phyloP scores from a whole-genome alignment of 1,140 invertebrate species.

The Dreissena polymorpha region DNA sequence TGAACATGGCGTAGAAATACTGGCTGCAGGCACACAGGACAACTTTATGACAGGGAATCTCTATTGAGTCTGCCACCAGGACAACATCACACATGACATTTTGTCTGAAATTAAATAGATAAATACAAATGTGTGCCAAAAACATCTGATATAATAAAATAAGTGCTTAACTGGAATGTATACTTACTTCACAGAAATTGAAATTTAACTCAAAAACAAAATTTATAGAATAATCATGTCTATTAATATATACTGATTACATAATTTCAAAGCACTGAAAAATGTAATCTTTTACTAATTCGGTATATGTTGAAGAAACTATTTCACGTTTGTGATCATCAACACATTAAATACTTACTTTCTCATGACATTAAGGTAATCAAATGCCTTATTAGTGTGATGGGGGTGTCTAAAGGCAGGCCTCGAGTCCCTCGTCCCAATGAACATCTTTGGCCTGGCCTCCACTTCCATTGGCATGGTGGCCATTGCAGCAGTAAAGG shows the following conservation, averaged over 20 bases:
- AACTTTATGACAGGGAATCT: conserved; percentile 94
- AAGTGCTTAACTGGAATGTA: too few relatives aligned
- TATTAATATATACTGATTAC: too few relatives aligned
- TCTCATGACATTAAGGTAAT: conserved; percentile 92
- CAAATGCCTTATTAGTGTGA: conserved; percentile 92
- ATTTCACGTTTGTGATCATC: too few relatives aligned
- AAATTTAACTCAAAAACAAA: too few relatives aligned
- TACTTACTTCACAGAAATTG: too few relatives aligned
- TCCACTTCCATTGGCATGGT: conserved; percentile 59
- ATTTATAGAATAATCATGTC: too few relatives aligned
- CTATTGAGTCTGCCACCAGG: conserved; percentile 82
- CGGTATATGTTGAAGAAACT: too few relatives aligned
- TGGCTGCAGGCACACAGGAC: conserved; percentile 95
- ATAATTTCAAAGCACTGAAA: too few relatives aligned
- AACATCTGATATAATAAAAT: background rate
- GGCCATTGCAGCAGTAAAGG: conserved; percentile 37
- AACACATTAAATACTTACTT: conserved; percentile 84
- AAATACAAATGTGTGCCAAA: background rate
- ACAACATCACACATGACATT: conserved; percentile 94
- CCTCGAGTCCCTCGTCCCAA: conserved; percentile 64
- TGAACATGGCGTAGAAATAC: conserved; percentile 99
- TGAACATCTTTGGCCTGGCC: conserved; percentile 70
- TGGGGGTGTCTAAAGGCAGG: conserved; percentile 89
- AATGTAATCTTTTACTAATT: too few relatives aligned
- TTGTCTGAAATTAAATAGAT: conserved; percentile 82